Base-by-base conservation (phyloP, 2,888 invertebrate species). In the Tipula lateralis region DNA sequence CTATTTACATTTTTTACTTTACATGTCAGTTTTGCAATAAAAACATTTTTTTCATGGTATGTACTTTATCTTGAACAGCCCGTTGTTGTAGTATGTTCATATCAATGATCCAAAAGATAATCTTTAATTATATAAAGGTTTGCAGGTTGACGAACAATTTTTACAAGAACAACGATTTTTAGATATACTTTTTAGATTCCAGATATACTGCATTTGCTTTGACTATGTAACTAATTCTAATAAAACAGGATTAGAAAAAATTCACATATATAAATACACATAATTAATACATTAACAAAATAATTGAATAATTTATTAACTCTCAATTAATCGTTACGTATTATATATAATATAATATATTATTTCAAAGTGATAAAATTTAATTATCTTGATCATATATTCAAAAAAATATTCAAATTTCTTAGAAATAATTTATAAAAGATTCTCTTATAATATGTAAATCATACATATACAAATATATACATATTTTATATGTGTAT, bases 11-110 rank as follows among this genome's bases (percentile, higher is more conserved):
- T n/a, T n/a, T n/a, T n/a, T n/a, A n/a, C n/a, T n/a, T n/a, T n/a
- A n/a, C n/a, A n/a, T n/a, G n/a, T n/a, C n/a, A n/a, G n/a, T n/a
- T n/a, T n/a, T n/a, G n/a, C n/a, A n/a, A n/a, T n/a, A n/a, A n/a
- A n/a, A n/a, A n/a, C n/a, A n/a, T n/a, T n/a, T n/a, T n/a, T n/a
- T n/a, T n/a, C n/a, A n/a, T n/a, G 1, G 84, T 24, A n/a, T 85
- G 12, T 12, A 85, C 36, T 80, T 85, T 84, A 0, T 85, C 7
- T 29, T 16, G 1, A 16, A 84, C n/a, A 19, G 44, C 82, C 84
- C 85, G 85, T 80, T 84, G 24, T 4, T 24, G 19, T 7, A 66
- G 66, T 9, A 66, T 24, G 6, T 16, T 9, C 6, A 7, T 16
- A 1, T n/a, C n/a, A n/a, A n/a, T n/a, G n/a, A n/a, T n/a, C n/a